These are phyloP conservation scores for Zygogramma bicolorata DNA, from an alignment of 2,888 invertebrate species.

Conservation along the genomic window DNA sequence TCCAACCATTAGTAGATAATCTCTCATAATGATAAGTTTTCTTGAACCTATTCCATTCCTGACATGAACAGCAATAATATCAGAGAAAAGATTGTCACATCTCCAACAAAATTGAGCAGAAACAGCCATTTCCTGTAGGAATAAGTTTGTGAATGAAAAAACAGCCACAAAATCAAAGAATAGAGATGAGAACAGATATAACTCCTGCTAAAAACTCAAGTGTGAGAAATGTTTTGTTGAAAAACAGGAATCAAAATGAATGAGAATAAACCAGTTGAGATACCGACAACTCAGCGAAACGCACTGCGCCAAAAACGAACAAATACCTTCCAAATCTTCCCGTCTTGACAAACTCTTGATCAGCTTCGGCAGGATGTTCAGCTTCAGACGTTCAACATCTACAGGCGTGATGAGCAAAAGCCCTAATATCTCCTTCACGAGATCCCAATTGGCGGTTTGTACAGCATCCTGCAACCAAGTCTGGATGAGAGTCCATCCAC, in stretches of 20 bases:
- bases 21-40: too few relatives aligned
- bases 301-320: neutral
- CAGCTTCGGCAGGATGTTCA: conserved; percentile 92
- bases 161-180: too few relatives aligned
- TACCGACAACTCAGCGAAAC: neutral
- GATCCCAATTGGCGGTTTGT: conserved; percentile 84
- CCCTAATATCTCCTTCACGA: conserved; percentile 88
- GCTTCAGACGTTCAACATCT: conserved; percentile 89
- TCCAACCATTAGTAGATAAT: too few relatives aligned
- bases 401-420: conserved; percentile 89
- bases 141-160: too few relatives aligned
- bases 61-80: too few relatives aligned
- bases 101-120: too few relatives aligned
- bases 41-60: too few relatives aligned
- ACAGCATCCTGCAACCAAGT: conserved; percentile 93
- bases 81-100: too few relatives aligned
- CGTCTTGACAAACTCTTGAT: conserved; percentile 90
- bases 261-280: neutral
- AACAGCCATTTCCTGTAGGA: too few relatives aligned
- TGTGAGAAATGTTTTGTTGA: too few relatives aligned
- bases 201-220: too few relatives aligned
- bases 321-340: conserved; percentile 82
- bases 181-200: too few relatives aligned
- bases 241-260: neutral
- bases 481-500: conserved; percentile 93